Evolutionary conservation across 2,888 invertebrate genomes (phyloP).

Genomic region (Xestia rhomboidea): DNA sequence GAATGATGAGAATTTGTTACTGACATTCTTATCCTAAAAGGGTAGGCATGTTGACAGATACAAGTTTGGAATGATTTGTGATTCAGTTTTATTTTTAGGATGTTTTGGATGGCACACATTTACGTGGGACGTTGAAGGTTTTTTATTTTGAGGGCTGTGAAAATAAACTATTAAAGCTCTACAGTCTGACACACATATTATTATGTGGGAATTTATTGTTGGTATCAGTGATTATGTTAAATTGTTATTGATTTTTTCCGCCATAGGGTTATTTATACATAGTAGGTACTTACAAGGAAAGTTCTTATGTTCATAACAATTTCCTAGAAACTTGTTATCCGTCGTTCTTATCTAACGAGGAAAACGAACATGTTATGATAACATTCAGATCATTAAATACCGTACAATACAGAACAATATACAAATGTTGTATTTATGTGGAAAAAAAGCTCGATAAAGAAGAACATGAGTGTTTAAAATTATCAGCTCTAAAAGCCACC

Average conservation of each 20-base stretch:
- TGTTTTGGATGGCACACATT: slow-evolving; percentile 32
- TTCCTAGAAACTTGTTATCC: neutral
- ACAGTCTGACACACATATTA: neutral
- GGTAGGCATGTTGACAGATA: slow-evolving; percentile 51
- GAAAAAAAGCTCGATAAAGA: neutral
- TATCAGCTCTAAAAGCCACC: neutral
- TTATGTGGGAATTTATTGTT: neutral
- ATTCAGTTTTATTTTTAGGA: slow-evolving; percentile 49
- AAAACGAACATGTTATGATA: neutral
- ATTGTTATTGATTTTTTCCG: neutral
- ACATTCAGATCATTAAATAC: neutral
- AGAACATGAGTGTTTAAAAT: neutral
- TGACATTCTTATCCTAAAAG: slow-evolving; percentile 57
- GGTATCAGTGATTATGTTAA: neutral
- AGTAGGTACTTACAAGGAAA: neutral
- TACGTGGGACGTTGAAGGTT: slow-evolving; percentile 15
- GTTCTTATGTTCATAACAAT: neutral
- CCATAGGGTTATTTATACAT: neutral
- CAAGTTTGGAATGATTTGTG: slow-evolving; percentile 60
- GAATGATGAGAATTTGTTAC: slow-evolving; percentile 64
- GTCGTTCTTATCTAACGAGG: neutral
- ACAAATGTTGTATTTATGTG: neutral
- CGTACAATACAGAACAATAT: neutral
- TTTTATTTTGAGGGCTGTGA: slow-evolving; percentile 2
- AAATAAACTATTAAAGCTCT: slow-evolving; percentile 19